Percentiles rank a stretch among this genome's conserved stretches.
These are phyloP conservation scores for Heteromyza rotundicornis DNA, from an alignment of 2,888 invertebrate species.

Conservation along the genomic window DNA sequence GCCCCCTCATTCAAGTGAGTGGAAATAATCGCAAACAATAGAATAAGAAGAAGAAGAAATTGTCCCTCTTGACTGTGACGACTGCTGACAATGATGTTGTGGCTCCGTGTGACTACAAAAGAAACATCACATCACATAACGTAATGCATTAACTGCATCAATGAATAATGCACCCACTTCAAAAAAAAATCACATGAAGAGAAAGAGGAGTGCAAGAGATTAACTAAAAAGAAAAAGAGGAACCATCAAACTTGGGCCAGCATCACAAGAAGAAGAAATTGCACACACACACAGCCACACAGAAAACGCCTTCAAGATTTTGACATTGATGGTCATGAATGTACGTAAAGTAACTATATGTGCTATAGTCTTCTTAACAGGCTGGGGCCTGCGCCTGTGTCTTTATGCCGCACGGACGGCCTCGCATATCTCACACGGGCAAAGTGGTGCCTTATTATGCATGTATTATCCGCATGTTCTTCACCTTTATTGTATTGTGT, in stretches of 20 bases:
- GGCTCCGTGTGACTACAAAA: neutral
- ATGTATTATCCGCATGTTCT: conserved; percentile 4
- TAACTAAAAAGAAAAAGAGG: neutral
- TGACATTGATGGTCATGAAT: conserved; percentile 11
- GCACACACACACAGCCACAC: conserved; percentile 4
- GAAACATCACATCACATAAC: neutral
- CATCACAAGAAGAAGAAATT: neutral
- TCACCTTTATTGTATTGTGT: conserved; percentile 24
- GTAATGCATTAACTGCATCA: conserved; percentile 16
- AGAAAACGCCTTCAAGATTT: conserved; percentile 7
- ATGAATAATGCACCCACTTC: conserved; percentile 23
- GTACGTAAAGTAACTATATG: neutral
- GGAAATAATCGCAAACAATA: conserved; percentile 49
- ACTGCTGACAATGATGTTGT: neutral
- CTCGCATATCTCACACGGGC: neutral
- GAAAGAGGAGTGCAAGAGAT: no score
- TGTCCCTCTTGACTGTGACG: conserved; percentile 5
- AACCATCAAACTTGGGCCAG: neutral
- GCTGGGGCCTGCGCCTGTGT: neutral
- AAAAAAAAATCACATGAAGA: neutral
- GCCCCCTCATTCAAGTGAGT: conserved; percentile 46
- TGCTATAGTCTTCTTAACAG: neutral
- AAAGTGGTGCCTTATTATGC: neutral
- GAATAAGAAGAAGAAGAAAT: conserved; percentile 5
- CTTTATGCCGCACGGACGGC: conserved; percentile 5